These are phyloP conservation scores for Noctua comes DNA, from an alignment of 2,888 invertebrate species.

Conservation along the genomic window DNA sequence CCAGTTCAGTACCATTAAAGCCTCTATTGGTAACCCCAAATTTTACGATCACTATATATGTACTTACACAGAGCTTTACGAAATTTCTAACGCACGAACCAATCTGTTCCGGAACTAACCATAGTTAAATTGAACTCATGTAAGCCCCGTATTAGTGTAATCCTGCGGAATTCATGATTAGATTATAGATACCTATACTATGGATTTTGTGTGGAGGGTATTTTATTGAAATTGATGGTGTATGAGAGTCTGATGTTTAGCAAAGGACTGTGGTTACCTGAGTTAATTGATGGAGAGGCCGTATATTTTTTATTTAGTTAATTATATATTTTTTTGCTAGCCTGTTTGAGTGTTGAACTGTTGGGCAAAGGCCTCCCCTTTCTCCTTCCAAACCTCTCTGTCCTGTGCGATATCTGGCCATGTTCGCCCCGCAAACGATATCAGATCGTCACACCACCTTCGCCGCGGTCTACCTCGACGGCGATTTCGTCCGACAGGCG, in stretches of 20 bases:
- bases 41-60: constrained; percentile 17
- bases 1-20: background rate
- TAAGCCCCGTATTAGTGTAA: constrained; percentile 61
- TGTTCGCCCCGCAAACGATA: too few relatives aligned
- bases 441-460: too few relatives aligned
- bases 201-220: constrained; percentile 3
- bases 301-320: background rate
- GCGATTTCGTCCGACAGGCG: too few relatives aligned
- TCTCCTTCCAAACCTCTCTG: too few relatives aligned
- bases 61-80: constrained; percentile 29
- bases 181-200: constrained; percentile 28
- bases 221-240: constrained; percentile 11
- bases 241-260: background rate
- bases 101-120: constrained; percentile 56
- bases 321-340: background rate
- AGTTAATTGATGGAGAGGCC: too few relatives aligned
- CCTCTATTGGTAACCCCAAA: constrained; percentile 10
- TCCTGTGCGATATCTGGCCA: too few relatives aligned
- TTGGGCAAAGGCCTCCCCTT: too few relatives aligned
- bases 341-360: too few relatives aligned
- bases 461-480: too few relatives aligned
- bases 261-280: background rate
- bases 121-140: constrained; percentile 63
- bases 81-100: constrained; percentile 50
- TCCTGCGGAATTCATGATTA: constrained; percentile 60